Conservation (phyloP, 2,113 vertebrate species). For the Saguinus imperator region DNA sequence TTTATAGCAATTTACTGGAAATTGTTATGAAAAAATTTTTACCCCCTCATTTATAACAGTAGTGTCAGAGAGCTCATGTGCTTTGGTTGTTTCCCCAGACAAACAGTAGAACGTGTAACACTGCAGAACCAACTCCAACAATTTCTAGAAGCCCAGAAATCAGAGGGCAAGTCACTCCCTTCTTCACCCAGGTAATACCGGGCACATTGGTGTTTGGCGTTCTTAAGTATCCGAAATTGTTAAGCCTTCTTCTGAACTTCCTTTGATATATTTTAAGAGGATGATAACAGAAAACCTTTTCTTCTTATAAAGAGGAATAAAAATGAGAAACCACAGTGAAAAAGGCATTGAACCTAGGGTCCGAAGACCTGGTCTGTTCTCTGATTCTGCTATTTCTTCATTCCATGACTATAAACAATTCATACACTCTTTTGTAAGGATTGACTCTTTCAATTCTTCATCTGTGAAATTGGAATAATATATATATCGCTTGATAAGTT, state of each 20-base stretch:
- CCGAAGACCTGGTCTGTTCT: neutral
- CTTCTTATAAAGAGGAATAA: neutral
- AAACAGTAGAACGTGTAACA: slow-evolving; percentile 90
- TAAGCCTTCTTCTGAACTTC: neutral
- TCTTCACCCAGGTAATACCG: slow-evolving; percentile 88
- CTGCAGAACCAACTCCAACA: slow-evolving; percentile 95
- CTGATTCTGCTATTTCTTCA: neutral
- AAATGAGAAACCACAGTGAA: neutral
- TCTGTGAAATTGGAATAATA: neutral
- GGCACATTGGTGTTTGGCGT: neutral
- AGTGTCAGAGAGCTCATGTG: neutral
- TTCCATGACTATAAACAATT: neutral
- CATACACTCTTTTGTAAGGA: neutral
- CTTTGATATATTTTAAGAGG: neutral
- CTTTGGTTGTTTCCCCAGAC: slow-evolving; percentile 83
- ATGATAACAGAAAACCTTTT: neutral
- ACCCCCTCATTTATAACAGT: neutral
- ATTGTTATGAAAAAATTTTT: neutral
- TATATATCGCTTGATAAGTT: neutral
- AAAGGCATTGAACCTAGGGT: neutral
- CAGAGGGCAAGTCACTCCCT: slow-evolving; percentile 86
- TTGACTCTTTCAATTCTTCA: neutral
- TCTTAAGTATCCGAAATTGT: neutral
- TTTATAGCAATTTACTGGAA: neutral
- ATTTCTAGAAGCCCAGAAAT: slow-evolving; percentile 89